Conservation (phyloP, 2,888 invertebrate genomes). For the Halocaridina rubra region DNA sequence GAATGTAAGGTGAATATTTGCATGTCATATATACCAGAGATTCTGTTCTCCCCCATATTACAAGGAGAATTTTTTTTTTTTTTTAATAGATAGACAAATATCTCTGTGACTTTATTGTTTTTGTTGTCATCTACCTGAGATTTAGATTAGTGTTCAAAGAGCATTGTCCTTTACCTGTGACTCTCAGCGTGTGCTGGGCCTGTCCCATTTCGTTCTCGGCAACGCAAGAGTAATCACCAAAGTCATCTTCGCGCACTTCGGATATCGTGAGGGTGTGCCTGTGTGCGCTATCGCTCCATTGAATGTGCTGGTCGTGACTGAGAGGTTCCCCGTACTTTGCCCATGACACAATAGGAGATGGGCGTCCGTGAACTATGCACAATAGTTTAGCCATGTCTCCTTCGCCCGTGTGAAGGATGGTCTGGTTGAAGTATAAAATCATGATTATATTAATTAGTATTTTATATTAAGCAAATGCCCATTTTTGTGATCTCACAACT, state of each 20-base stretch:
- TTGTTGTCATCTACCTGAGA: too few relatives aligned
- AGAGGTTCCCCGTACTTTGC: conserved; percentile 13
- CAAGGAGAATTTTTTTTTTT: too few relatives aligned
- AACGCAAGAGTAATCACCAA: conserved; percentile 79
- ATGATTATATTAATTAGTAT: too few relatives aligned
- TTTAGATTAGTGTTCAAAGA: too few relatives aligned
- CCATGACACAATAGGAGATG: conserved; percentile 75
- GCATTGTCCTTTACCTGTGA: conserved; percentile 75
- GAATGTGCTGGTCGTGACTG: conserved; percentile 15
- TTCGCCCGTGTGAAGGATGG: conserved; percentile 75
- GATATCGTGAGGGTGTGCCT: conserved; percentile 66
- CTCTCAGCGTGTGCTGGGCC: conserved; percentile 75
- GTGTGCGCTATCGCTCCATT: conserved; percentile 64
- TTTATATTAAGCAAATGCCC: too few relatives aligned
- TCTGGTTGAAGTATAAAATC: conserved; percentile 19
- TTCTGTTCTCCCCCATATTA: too few relatives aligned
- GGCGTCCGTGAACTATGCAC: conserved; percentile 78
- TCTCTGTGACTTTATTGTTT: too few relatives aligned
- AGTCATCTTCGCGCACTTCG: conserved; percentile 69
- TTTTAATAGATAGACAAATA: too few relatives aligned
- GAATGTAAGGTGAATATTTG: too few relatives aligned
- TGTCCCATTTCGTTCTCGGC: conserved; percentile 78
- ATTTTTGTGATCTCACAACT: too few relatives aligned
- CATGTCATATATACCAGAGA: too few relatives aligned
- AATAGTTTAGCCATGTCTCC: conserved; percentile 78